Conservation (phyloP, 2,113 vertebrate genomes). For the Butorides virescens region DNA sequence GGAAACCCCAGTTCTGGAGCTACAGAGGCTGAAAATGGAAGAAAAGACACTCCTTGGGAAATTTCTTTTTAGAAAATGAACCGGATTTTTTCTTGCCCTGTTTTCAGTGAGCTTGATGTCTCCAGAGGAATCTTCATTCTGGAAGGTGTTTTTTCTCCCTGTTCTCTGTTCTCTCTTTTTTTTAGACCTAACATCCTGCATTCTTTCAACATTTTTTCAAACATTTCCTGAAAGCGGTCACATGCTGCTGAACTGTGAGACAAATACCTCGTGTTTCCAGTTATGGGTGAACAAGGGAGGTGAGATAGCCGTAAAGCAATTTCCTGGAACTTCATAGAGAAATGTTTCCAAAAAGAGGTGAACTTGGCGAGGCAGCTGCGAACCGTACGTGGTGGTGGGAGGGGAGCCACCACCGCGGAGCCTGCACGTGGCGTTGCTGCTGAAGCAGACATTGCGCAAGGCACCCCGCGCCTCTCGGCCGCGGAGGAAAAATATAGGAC, state of each 20-base stretch:
- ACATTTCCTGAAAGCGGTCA: background rate
- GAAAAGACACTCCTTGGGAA: background rate
- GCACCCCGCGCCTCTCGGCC: background rate
- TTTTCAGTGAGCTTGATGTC: background rate
- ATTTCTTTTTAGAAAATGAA: background rate
- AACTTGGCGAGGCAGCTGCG: background rate
- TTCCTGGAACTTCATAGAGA: background rate
- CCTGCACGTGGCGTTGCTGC: background rate
- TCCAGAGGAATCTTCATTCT: background rate
- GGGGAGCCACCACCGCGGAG: background rate
- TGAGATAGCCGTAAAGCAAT: background rate
- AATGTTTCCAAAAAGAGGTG: background rate
- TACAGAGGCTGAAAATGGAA: background rate
- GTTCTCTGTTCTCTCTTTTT: background rate
- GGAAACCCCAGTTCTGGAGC: background rate
- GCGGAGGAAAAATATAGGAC: background rate
- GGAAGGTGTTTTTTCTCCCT: background rate
- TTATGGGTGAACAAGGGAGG: background rate
- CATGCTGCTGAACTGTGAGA: background rate
- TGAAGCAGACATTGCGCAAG: background rate
- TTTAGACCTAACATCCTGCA: background rate
- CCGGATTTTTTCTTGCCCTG: background rate
- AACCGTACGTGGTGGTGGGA: accelerated
- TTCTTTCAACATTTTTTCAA: background rate
- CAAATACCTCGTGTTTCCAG: background rate